phyloP scores from a whole-genome alignment of 2,888 invertebrate species.

The Odontocolon sp. region DNA sequence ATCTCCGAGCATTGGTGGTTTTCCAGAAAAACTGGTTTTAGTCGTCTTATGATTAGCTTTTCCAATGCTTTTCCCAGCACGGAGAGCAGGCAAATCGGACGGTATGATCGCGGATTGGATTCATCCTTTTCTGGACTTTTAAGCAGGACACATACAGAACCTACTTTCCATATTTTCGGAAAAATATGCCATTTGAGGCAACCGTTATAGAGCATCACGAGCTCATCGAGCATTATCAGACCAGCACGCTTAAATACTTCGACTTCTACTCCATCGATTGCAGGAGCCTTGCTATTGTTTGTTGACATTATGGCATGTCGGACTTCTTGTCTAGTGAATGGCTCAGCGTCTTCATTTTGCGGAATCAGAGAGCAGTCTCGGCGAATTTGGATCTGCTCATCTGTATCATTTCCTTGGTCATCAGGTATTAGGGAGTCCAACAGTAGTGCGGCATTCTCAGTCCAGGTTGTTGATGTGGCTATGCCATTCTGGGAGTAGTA shows the following conservation, averaged over 20 bases:
- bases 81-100: neutral
- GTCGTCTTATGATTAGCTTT: neutral
- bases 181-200: neutral
- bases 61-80: slow-evolving; percentile 16
- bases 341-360: neutral
- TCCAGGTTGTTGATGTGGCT: neutral
- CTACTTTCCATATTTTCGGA: neutral
- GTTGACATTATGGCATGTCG: neutral
- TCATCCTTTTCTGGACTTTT: slow-evolving; percentile 1
- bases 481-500: neutral
- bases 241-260: neutral
- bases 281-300: neutral
- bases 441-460: neutral
- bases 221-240: neutral
- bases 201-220: neutral
- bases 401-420: neutral
- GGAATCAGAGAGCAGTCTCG: neutral
- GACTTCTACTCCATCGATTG: neutral
- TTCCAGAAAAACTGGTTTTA: neutral
- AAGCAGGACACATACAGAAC: neutral
- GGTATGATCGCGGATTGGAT: slow-evolving; percentile 5
- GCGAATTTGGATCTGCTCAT: neutral
- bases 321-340: neutral
- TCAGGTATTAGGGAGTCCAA: neutral
- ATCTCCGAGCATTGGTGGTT: neutral